A percentile compares a stretch with the other conserved stretches of the same genome.
Evolutionary conservation across 2,113 vertebrate genomes (phyloP).

Genomic region (Nesoenas mayeri): DNA sequence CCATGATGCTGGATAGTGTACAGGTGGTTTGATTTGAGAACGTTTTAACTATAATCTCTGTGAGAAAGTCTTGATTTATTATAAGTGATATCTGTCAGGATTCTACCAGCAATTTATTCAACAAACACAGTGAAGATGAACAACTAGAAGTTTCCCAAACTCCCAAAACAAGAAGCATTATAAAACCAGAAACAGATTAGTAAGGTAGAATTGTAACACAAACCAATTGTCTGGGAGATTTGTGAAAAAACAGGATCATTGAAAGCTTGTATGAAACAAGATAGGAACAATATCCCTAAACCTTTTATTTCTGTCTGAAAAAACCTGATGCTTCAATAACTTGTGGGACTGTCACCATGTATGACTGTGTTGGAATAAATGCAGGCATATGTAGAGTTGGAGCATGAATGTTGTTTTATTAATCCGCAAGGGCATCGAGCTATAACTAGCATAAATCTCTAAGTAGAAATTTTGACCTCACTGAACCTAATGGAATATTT

Average conservation of each 20-base stretch:
- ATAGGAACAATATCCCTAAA: background rate
- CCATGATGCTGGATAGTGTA: background rate
- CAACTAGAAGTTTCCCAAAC: background rate
- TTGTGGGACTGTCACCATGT: background rate
- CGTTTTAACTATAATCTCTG: background rate
- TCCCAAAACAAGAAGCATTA: background rate
- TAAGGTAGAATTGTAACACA: background rate
- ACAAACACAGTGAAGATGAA: background rate
- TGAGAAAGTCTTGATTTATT: background rate
- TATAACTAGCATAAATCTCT: background rate
- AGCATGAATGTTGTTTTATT: background rate
- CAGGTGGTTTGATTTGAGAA: background rate
- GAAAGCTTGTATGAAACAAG: background rate
- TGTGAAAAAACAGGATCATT: background rate
- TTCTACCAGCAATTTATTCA: background rate
- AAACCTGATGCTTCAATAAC: background rate
- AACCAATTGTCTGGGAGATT: background rate
- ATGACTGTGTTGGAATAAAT: background rate
- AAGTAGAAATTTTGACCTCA: background rate
- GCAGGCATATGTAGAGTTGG: background rate
- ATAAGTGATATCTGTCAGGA: background rate
- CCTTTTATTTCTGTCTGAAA: background rate
- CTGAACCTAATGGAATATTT: background rate
- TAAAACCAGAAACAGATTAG: background rate
- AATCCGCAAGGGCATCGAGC: background rate